Percentiles rank a stretch among this genome's conserved stretches.
Evolutionary conservation across 2,797 vertebrate species (phyloP).

Genomic region (Acridotheres tristis): DNA sequence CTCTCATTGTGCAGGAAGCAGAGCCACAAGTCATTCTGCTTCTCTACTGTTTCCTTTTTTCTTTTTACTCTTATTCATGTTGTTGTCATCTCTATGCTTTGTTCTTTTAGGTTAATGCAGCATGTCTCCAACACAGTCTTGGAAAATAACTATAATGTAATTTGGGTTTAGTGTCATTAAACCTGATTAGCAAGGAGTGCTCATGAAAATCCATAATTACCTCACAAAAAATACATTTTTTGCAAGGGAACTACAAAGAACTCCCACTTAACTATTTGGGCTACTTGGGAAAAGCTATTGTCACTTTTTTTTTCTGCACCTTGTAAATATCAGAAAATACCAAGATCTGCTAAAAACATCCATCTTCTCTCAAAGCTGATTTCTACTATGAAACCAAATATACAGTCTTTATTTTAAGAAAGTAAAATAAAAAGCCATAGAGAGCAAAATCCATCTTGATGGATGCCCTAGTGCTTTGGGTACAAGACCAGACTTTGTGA

Average conservation of each 20-base stretch:
- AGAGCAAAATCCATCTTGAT: background rate
- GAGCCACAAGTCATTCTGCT: background rate
- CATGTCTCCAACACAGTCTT: slow-evolving; percentile 37
- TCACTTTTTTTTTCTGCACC: background rate
- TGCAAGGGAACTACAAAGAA: background rate
- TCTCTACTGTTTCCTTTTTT: background rate
- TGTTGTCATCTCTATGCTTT: background rate
- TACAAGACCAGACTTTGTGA: background rate
- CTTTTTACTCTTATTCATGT: background rate
- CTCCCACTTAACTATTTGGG: background rate
- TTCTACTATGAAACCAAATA: slow-evolving; percentile 5
- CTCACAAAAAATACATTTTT: slow-evolving; percentile 37
- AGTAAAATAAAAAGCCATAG: slow-evolving; percentile 6
- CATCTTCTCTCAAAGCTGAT: background rate
- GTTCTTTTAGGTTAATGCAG: slow-evolving; percentile 37
- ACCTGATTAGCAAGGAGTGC: slow-evolving; percentile 63
- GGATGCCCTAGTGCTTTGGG: background rate
- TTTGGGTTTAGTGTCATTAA: slow-evolving; percentile 69
- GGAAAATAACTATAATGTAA: slow-evolving; percentile 67
- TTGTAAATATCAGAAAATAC: background rate
- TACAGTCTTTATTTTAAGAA: background rate
- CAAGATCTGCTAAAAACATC: slow-evolving; percentile 1
- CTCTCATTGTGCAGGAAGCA: background rate
- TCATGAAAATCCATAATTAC: slow-evolving; percentile 70
- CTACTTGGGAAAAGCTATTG: background rate